Evolutionary conservation across 1,140 invertebrate species (phyloP), one percentile per base, ranked within the genome.

Genomic region (Drosophila watanabei): DNA sequence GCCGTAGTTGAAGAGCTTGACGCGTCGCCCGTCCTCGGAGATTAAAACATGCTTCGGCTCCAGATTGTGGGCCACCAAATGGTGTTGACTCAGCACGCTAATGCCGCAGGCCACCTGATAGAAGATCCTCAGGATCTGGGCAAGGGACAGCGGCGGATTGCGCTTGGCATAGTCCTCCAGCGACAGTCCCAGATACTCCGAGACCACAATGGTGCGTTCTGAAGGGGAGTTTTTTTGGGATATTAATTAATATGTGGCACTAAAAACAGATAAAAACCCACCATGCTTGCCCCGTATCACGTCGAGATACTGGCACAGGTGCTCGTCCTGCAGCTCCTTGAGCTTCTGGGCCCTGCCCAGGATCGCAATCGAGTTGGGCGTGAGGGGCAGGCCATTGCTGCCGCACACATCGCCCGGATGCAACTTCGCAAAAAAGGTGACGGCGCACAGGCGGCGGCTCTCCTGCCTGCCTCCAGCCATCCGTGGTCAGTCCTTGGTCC

Each of bases 321-420:
- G 95, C 10, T 95, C 95, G 94, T 98, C 97, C 65, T 95, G 94
- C 49, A 99, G 94, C 1, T 95, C 96, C 91, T 97, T 97, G 4
- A 99, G 94, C 52, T 95, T 94, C 92, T 98, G 98, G 58, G 98
- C 97, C 87, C 96, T 95, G 18, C 98, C 98, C 60, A 98, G 94
- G 88, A 99, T 98, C 64, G 97, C 97, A 61, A 99, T 98, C 1
- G 98, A 99, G 94, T 99, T 99, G 20, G 98, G 98, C 4, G 98
- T 99, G 13, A 99, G 94, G 1, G 98, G 98, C 37, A 99, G 94
- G 16, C 98, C 98, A 94, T 99, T 99, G 63, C 97, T 98, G 10
- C 98, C 98, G 94, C 98, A 99, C 61, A 96, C 96, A 94, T 99
- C 98, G 68, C 96, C 96, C 43, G 97, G 96, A 94, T 99, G 97